Base-by-base conservation (phyloP, 2,113 vertebrate species). In the Lanius collurio region DNA sequence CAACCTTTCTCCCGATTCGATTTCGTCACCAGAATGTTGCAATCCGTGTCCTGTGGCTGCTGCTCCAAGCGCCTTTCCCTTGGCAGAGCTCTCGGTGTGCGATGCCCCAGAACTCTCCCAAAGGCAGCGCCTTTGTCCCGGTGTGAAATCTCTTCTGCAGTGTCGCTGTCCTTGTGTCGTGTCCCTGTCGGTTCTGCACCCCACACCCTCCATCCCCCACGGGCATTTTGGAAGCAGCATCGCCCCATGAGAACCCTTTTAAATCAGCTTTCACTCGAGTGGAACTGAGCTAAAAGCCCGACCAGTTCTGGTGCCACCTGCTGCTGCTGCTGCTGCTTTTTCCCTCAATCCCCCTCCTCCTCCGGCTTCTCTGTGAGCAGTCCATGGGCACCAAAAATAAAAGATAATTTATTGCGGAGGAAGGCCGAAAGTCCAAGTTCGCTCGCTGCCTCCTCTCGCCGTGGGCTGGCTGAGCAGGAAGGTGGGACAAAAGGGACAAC, bases 211-310 rank as follows among this genome's bases (percentile, higher is more conserved):
- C 62, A 10, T 79, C 68, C 37, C 18, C 52, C 26, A 13, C 9
- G 46, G 77, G 65, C 97, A 95, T 97, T 98, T 98, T 98, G 98
- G 97, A 98, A 98, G 98, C 97, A 97, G 97, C 57, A 28, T 67
- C 76, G 2, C 56, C 60, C 53, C 71, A 59, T 23, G 18, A 46
- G 83, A 52, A n/a, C 65, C 68, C 62, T 81, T 73, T 67, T 22
- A 31, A 33, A 53, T 55, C 27, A 63, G 79, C 16, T 96, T 94
- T 93, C 42, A 46, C 69, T 28, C 2, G 6, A 2, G 41, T 73
- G 75, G 90, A 59, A 49, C 56, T n/a, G 31, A 35, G 37, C 59
- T 46, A 27, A 47, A 87, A 95, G 44, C 30, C 6, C 9, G 31
- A 6, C 7, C 31, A 5, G 14, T 39, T 44, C 46, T 52, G 56